Base-by-base conservation (phyloP, 2,888 invertebrate genomes). In the Coronaproctus castanopsis region DNA sequence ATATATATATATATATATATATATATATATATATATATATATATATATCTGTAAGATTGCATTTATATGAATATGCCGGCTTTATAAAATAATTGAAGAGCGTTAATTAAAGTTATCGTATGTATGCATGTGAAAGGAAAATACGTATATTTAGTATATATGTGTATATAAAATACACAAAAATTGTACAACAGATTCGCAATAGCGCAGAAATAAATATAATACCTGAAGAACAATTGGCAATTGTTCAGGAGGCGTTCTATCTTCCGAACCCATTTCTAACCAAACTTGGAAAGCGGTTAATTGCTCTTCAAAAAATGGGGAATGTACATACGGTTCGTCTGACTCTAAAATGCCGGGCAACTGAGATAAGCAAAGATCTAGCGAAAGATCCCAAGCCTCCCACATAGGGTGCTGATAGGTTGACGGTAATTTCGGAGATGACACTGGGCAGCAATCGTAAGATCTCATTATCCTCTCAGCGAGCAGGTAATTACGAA, bases 211-310 rank as follows among this genome's bases (percentile, higher is more conserved):
- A 52, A 52, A 52, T 5, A 52, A n/a, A 10, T 10, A 52, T 8
- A 52, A 71, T 67, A 87, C 93, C 78, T 97, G 96, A 66, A 98
- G 77, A 60, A 98, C 95, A 71, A 97, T 95, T 1, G 97, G 97
- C 67, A 98, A 77, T 74, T 97, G 96, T 72, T 92, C 91, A 0
- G 97, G 97, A 23, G 93, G 87, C 66, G 80, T 80, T n/a, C 89
- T 78, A 61, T 77, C 74, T 66, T 85, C 82, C 1, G 83, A 81
- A 67, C 85, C 89, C 62, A 87, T 78, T 61, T 83, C 81, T 54
- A 95, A 76, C 93, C 93, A 93, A 53, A 91, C 90, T 74, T 95
- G 87, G 75, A 98, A 98, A 54, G 97, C 97, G 53, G 93, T 92
- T 62, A 98, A 78, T 74, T 98, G 97, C 70, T 97, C 93, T 70